Evolutionary conservation across 2,888 invertebrate species (phyloP).

Genomic region (Anthophora plumipes): DNA sequence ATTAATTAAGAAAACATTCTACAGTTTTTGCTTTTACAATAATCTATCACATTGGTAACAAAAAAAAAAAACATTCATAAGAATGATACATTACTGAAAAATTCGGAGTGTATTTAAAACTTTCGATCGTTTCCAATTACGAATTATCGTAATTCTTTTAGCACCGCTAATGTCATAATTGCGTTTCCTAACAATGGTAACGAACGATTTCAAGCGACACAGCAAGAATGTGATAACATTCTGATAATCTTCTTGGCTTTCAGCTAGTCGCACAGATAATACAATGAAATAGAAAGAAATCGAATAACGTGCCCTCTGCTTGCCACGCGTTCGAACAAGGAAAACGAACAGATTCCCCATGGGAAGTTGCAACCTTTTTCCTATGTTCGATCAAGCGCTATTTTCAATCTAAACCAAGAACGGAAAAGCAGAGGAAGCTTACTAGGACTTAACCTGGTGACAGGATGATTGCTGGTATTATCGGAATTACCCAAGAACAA

Average conservation of each 20-base stretch:
- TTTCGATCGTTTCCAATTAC: too few relatives aligned
- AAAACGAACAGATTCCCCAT: constrained; percentile 81
- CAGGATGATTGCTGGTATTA: constrained; percentile 83
- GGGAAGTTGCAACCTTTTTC: constrained; percentile 76
- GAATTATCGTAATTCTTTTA: neutral
- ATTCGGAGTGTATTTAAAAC: too few relatives aligned
- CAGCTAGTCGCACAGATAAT: neutral
- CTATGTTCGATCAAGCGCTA: constrained; percentile 44
- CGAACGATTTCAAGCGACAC: constrained; percentile 5
- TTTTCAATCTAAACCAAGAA: constrained; percentile 63
- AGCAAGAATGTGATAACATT: neutral
- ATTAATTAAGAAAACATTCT: too few relatives aligned
- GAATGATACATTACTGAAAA: too few relatives aligned
- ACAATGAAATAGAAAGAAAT: constrained; percentile 11
- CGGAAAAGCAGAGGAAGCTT: constrained; percentile 77
- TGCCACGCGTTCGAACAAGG: constrained; percentile 58
- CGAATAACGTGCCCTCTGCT: constrained; percentile 21
- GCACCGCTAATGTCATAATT: neutral
- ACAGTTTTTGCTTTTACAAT: too few relatives aligned
- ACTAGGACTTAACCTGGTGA: constrained; percentile 81
- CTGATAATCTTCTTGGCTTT: constrained; percentile 6
- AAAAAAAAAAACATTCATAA: too few relatives aligned
- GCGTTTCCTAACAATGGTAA: neutral
- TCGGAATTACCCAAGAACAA: constrained; percentile 80
- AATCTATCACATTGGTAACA: too few relatives aligned